Evolutionary conservation across 2,113 vertebrate species (phyloP), one percentile per base, ranked within the genome.

Genomic region (Dromas ardeola): DNA sequence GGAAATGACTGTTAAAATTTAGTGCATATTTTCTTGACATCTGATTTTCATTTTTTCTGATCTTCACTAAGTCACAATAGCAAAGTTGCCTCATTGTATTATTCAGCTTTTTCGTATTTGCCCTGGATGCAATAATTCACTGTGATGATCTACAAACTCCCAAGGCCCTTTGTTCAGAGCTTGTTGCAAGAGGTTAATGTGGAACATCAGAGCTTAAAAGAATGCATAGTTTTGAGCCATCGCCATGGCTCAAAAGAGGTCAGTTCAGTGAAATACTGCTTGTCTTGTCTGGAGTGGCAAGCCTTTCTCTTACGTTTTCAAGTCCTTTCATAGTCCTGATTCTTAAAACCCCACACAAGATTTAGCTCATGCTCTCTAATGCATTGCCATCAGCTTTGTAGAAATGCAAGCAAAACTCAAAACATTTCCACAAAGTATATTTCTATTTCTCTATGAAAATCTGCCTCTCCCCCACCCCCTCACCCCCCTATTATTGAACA

Each of bases 191-290:
- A 95, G 65, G 78, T 81, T 94, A 90, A 91, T 79, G 84, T 86
- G 74, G 91, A 96, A 96, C 72, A 95, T 86, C 83, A 83, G 52
- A 90, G 58, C 38, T 92, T 89, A 92, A 93, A 88, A 89, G 96
- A 95, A 91, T 70, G 49, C 47, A 72, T 14, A 79, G 83, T 87
- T 91, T 76, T 80, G 79, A 95, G 86, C 49, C 74, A 78, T 22
- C 90, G 65, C 40, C 49, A 69, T 58, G 67, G 58, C 93, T 96
- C 74, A 86, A 71, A 97, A 95, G 87, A 88, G 88, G 79, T 95
- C 83, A 96, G 2, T 62, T 50, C 86, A 92, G 69, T 91, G 94
- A 97, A 97, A 90, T 91, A 94, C 47, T 62, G 66, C 56, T 92
- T 86, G 42, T 87, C 63, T 86, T 56, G 80, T 86, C 50, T 66